Conservation (phyloP, 2,888 invertebrate species). For the Campoplex nolae region DNA sequence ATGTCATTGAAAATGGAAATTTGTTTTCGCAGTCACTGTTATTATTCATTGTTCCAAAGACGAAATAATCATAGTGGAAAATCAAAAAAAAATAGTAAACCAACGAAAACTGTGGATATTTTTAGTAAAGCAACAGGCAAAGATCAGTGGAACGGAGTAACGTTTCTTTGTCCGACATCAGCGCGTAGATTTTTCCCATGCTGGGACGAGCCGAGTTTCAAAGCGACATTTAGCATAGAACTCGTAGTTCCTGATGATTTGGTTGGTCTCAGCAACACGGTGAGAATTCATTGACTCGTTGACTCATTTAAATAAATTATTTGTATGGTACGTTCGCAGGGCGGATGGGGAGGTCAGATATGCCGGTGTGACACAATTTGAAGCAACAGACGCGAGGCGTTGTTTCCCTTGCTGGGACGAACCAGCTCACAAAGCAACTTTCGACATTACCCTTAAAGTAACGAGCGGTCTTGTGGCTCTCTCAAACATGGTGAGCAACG, state of each 20-base stretch:
- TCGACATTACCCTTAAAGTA: slow-evolving; percentile 94
- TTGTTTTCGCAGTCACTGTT: background rate
- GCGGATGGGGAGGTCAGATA: slow-evolving; percentile 91
- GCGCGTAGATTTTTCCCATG: slow-evolving; percentile 87
- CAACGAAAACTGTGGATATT: slow-evolving; percentile 22
- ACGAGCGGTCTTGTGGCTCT: slow-evolving; percentile 93
- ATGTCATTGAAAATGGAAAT: background rate
- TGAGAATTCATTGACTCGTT: slow-evolving; percentile 72
- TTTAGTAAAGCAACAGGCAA: slow-evolving; percentile 57
- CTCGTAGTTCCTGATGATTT: slow-evolving; percentile 80
- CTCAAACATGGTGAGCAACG: slow-evolving; percentile 93
- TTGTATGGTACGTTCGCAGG: slow-evolving; percentile 82
- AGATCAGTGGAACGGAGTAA: slow-evolving; percentile 82
- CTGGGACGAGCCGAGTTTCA: slow-evolving; percentile 87
- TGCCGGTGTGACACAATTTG: slow-evolving; percentile 97
- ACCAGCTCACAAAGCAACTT: slow-evolving; percentile 97
- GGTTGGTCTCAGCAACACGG: slow-evolving; percentile 86
- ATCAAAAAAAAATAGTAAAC: background rate
- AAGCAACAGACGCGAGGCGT: slow-evolving; percentile 94
- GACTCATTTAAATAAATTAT: slow-evolving; percentile 49
- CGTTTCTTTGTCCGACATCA: slow-evolving; percentile 83
- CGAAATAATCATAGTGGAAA: background rate
- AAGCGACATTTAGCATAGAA: slow-evolving; percentile 85
- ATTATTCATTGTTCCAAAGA: background rate
- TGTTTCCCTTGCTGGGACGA: slow-evolving; percentile 99